These are phyloP conservation scores for Phrynocephalus vlangalii DNA, from an alignment of 2,797 vertebrate species.

Conservation along the genomic window DNA sequence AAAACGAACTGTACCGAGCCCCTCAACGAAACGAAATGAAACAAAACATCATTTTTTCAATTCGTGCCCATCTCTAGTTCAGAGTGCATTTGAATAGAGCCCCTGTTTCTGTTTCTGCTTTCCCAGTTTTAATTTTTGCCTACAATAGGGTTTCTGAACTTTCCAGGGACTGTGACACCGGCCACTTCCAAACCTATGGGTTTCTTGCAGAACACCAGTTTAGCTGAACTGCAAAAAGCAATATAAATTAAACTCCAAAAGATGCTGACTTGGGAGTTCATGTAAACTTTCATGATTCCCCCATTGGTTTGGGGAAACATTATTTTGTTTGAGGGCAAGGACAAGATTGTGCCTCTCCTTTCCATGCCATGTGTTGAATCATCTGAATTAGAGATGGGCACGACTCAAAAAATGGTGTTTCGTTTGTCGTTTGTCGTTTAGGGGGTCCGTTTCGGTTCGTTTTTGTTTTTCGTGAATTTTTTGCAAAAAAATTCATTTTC, in stretches of 20 bases:
- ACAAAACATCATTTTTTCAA: too few species aligned
- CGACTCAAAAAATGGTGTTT: too few species aligned
- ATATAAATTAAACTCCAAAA: constrained; percentile 23
- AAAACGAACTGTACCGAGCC: too few species aligned
- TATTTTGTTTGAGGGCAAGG: background rate
- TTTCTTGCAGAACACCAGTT: background rate
- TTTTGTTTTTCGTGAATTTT: too few species aligned
- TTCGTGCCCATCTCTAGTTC: too few species aligned
- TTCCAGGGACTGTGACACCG: background rate
- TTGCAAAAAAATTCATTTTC: too few species aligned
- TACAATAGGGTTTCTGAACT: background rate
- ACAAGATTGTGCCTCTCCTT: background rate
- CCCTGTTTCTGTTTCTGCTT: background rate
- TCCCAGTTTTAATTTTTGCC: background rate
- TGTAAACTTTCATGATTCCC: background rate
- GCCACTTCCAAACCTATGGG: background rate
- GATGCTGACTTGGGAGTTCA: constrained; percentile 3
- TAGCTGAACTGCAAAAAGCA: constrained; percentile 2
- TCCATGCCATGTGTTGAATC: background rate
- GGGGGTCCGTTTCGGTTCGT: too few species aligned
- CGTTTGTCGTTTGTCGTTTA: too few species aligned
- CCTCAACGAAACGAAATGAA: too few species aligned
- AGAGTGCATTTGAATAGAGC: too few species aligned
- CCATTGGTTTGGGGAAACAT: background rate
- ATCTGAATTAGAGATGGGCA: background rate